These are phyloP conservation scores for Bembecia ichneumoniformis DNA, from an alignment of 2,888 invertebrate species.

Conservation along the genomic window DNA sequence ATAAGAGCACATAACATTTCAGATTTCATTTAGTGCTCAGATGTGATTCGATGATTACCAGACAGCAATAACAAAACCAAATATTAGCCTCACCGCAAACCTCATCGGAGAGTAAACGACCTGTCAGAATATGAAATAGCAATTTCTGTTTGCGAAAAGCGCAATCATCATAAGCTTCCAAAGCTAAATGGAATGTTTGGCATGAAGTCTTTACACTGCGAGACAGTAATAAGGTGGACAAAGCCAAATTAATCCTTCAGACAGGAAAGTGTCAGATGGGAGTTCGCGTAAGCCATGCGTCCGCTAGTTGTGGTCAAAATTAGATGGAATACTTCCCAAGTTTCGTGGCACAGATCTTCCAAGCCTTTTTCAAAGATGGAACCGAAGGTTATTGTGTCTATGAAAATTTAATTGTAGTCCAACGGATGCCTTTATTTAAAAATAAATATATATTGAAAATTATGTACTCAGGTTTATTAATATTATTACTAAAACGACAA, in stretches of 20 bases:
- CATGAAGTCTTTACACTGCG: background rate
- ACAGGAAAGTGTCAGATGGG: constrained; percentile 28
- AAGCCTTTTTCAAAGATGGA: too few relatives aligned
- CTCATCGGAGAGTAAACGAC: background rate
- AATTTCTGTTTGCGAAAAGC: background rate
- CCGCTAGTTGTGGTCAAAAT: constrained; percentile 25
- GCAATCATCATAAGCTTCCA: background rate
- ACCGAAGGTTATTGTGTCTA: too few relatives aligned
- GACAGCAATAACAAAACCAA: too few relatives aligned
- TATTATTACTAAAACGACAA: too few relatives aligned
- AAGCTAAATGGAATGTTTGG: background rate
- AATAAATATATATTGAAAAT: too few relatives aligned
- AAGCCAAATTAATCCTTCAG: constrained; percentile 40
- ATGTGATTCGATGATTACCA: too few relatives aligned
- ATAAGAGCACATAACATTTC: too few relatives aligned
- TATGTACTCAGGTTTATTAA: too few relatives aligned
- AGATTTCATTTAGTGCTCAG: too few relatives aligned
- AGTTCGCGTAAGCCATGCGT: constrained; percentile 24
- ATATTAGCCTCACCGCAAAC: background rate
- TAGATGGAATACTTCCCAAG: constrained; percentile 40
- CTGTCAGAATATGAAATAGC: background rate
- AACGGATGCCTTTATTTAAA: too few relatives aligned
- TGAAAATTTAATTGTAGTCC: too few relatives aligned
- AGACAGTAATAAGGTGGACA: constrained; percentile 20
- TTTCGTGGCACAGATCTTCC: too few relatives aligned